phyloP scores from a whole-genome alignment of 2,888 invertebrate species.

The Hyposoter dolosus region DNA sequence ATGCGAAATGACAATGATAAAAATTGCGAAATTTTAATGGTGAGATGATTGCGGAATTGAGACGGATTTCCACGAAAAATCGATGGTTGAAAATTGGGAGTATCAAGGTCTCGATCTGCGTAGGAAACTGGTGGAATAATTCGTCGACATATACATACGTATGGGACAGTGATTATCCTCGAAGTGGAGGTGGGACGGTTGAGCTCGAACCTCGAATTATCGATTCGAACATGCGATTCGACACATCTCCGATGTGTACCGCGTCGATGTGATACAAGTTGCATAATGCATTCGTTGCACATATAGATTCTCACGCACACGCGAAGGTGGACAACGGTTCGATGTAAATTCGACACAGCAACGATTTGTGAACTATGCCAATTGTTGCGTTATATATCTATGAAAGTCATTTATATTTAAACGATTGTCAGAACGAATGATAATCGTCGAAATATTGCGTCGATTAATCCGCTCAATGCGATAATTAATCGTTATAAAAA shows the following conservation, averaged over 20 bases:
- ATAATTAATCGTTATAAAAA: conserved; percentile 10
- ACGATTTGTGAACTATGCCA: conserved; percentile 2
- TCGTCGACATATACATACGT: background rate
- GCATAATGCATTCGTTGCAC: conserved; percentile 27
- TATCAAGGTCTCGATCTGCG: conserved; percentile 9
- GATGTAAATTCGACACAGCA: background rate
- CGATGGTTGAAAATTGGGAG: background rate
- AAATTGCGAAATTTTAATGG: background rate
- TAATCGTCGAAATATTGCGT: conserved; percentile 19
- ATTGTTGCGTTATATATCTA: conserved; percentile 4
- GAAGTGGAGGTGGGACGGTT: conserved; percentile 29
- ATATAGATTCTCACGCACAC: background rate
- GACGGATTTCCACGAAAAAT: background rate
- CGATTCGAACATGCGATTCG: conserved; percentile 62
- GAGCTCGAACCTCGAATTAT: conserved; percentile 56
- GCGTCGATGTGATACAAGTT: conserved; percentile 37
- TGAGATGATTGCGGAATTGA: background rate
- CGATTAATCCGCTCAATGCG: background rate
- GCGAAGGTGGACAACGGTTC: background rate
- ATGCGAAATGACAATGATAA: no score
- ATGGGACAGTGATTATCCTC: conserved; percentile 20
- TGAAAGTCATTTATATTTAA: background rate
- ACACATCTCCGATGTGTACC: conserved; percentile 53
- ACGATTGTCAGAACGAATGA: background rate
- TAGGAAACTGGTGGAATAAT: background rate